phyloP scores from a whole-genome alignment of 2,888 invertebrate genomes.

The Drosophila prostipennis region DNA sequence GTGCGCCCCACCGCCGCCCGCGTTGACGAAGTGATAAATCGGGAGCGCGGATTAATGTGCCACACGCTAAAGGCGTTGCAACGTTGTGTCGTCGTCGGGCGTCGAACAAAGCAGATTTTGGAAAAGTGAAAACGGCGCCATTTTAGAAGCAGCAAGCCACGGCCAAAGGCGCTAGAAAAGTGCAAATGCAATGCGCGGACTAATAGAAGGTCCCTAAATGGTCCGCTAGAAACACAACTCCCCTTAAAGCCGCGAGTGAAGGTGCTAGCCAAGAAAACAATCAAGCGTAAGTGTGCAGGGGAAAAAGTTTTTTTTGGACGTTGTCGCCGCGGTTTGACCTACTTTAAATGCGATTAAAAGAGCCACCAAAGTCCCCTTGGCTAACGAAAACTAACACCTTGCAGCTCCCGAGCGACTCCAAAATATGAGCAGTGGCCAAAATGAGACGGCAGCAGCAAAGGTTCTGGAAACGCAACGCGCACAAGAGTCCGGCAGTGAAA shows the following conservation, averaged over 20 bases:
- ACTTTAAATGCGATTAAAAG: constrained; percentile 54
- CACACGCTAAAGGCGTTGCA: constrained; percentile 25
- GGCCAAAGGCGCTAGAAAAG: constrained; percentile 55
- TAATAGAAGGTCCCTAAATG: constrained; percentile 10
- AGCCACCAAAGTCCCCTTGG: constrained; percentile 11
- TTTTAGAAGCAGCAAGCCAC: constrained; percentile 83
- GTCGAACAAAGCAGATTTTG: constrained; percentile 68
- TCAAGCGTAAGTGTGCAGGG: constrained; percentile 44
- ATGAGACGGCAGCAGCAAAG: constrained; percentile 81
- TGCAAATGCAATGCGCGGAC: constrained; percentile 67
- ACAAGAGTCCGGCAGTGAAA: constrained; percentile 81
- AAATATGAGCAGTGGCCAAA: constrained; percentile 82
- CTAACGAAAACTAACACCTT: constrained; percentile 11
- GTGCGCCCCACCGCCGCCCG: constrained; percentile 31
- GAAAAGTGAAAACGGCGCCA: constrained; percentile 83
- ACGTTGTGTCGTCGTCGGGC: constrained; percentile 38
- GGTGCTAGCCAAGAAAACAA: constrained; percentile 26
- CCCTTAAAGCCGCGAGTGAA: constrained; percentile 60
- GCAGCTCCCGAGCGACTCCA: constrained; percentile 37
- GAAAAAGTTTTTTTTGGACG: constrained; percentile 26
- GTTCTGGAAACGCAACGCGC: constrained; percentile 78
- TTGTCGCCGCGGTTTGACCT: constrained; percentile 64
- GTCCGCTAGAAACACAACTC: constrained; percentile 11
- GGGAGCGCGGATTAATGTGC: constrained; percentile 39
- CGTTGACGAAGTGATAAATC: constrained; percentile 24